phyloP scores from a whole-genome alignment of 2,888 invertebrate genomes.

The Teleiodes luculella region DNA sequence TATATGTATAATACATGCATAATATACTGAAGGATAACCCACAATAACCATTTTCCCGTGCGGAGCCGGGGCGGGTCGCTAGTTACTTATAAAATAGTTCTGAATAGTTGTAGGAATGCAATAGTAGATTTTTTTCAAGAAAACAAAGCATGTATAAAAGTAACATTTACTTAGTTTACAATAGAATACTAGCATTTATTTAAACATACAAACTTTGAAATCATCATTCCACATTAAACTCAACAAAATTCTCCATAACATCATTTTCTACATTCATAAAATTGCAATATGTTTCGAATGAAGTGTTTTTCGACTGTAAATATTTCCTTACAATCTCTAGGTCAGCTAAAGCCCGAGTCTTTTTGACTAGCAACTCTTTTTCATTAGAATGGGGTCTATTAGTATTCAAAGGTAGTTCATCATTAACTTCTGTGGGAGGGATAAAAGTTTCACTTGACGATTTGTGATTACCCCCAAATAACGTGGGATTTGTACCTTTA shows the following conservation, averaged over 20 bases:
- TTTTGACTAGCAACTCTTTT: neutral
- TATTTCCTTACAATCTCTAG: neutral
- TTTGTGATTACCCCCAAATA: constrained; percentile 45
- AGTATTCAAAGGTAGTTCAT: neutral
- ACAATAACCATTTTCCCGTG: no score
- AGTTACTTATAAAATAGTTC: no score
- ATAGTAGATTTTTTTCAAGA: no score
- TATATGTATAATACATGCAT: no score
- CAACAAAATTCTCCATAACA: neutral
- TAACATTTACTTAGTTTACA: no score
- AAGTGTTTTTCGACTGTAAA: neutral
- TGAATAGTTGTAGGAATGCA: no score
- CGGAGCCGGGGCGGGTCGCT: no score
- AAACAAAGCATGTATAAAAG: no score
- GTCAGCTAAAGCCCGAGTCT: neutral
- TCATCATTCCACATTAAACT: neutral
- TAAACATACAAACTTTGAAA: neutral
- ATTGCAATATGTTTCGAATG: neutral
- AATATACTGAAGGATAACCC: no score
- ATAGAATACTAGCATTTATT: neutral
- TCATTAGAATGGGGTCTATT: neutral
- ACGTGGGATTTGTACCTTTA: constrained; percentile 43
- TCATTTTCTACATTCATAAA: constrained; percentile 12
- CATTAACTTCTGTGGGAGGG: neutral
- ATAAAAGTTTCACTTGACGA: neutral